These are phyloP conservation scores for Drosophila athabasca DNA, from an alignment of 1,140 invertebrate genomes.

Conservation along the genomic window DNA sequence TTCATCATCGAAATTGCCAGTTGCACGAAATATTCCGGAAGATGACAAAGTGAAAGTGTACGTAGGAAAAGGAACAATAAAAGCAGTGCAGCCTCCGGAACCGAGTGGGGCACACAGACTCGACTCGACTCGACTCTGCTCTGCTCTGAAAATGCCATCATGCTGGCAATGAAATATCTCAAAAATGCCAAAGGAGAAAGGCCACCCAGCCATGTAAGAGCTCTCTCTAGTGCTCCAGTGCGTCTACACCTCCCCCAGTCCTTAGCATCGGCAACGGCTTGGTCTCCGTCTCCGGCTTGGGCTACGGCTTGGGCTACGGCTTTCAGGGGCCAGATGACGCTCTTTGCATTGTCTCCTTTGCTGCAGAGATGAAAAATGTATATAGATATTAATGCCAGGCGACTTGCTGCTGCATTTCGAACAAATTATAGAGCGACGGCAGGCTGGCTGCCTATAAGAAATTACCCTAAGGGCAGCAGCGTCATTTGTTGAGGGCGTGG, in stretches of 20 bases:
- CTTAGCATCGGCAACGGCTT: too few species aligned
- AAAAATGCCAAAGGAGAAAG: constrained; percentile 31
- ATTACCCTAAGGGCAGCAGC: constrained; percentile 26
- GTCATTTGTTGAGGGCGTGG: constrained; percentile 14
- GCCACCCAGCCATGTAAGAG: not conserved
- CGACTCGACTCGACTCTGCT: not conserved
- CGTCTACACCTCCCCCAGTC: too few species aligned
- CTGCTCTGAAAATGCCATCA: constrained; percentile 42
- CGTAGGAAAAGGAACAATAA: constrained; percentile 14
- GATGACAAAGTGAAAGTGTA: constrained; percentile 59
- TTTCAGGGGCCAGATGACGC: constrained; percentile 21
- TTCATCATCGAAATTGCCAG: constrained; percentile 41
- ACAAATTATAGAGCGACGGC: not conserved
- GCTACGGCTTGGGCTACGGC: not conserved
- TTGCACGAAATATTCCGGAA: constrained; percentile 24
- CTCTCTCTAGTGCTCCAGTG: too few species aligned
- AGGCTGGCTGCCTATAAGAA: constrained; percentile 33
- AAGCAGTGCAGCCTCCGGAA: constrained; percentile 6
- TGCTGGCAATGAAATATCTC: constrained; percentile 53
- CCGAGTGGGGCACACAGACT: constrained; percentile 15
- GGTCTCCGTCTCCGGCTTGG: too few species aligned
- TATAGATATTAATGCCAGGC: constrained; percentile 55
- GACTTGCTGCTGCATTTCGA: constrained; percentile 37
- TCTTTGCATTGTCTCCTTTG: constrained; percentile 53
- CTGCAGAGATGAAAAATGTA: constrained; percentile 51